Evolutionary conservation across 1,140 invertebrate genomes (phyloP).

Genomic region (Ceratitis capitata): DNA sequence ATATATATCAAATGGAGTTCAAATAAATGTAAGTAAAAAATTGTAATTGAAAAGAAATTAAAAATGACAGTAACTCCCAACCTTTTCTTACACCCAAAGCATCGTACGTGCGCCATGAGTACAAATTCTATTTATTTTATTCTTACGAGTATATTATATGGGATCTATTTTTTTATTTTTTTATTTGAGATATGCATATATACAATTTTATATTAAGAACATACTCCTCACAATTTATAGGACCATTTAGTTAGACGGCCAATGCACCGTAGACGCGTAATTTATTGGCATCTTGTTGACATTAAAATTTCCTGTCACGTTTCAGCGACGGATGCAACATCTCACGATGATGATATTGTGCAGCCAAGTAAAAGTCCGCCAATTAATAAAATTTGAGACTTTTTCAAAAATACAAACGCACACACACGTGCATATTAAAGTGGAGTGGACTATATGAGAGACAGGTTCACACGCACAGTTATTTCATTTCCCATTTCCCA

Average conservation of each 20-base stretch:
- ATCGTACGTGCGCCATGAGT: neutral
- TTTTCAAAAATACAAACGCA: neutral
- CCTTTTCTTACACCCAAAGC: no score
- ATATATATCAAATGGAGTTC: no score
- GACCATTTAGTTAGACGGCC: neutral
- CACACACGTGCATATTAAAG: neutral
- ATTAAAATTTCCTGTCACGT: slow-evolving; percentile 26
- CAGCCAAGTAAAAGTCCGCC: slow-evolving; percentile 18
- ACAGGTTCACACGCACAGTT: neutral
- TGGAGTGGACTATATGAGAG: no score
- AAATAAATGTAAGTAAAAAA: no score
- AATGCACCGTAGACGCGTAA: neutral
- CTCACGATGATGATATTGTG: neutral
- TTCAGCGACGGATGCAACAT: neutral
- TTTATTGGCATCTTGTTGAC: neutral
- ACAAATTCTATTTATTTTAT: no score
- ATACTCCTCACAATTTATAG: neutral
- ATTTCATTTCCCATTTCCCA: neutral
- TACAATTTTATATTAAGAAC: neutral
- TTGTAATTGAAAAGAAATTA: no score
- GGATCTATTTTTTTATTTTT: neutral
- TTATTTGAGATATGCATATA: neutral
- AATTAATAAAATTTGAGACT: slow-evolving; percentile 25
- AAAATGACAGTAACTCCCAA: no score
- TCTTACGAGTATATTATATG: no score